Evolutionary conservation across 2,113 vertebrate species (phyloP).

Genomic region (Amazona vittata): DNA sequence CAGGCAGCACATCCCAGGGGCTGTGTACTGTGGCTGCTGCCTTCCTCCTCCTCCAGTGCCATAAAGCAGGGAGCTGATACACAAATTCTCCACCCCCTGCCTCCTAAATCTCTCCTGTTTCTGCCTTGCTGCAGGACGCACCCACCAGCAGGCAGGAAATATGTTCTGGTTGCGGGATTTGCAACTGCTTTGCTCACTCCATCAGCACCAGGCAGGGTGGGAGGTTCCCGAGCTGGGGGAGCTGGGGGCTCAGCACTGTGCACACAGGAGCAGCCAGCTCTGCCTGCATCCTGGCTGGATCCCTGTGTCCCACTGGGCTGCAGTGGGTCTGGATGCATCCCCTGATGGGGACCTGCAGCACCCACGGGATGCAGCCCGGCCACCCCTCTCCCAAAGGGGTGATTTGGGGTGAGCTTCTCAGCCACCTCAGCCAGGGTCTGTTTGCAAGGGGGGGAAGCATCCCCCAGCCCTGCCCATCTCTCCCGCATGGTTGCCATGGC

Average conservation of each 20-base stretch:
- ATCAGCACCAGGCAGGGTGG: rapidly evolving
- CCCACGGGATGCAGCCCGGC: not conserved
- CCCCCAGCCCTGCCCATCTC: not conserved
- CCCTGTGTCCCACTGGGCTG: not conserved
- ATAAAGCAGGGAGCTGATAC: not conserved
- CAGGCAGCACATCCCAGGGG: rapidly evolving
- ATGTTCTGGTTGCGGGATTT: not conserved
- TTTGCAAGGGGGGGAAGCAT: not conserved
- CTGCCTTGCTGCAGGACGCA: not conserved
- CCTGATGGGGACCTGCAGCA: too few relatives aligned
- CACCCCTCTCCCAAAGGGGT: not conserved
- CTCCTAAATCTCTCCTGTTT: not conserved
- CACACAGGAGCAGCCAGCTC: not conserved
- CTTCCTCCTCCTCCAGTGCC: not conserved
- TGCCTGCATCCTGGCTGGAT: not conserved
- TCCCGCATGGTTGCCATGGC: slow-evolving; percentile 37
- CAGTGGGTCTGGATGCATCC: rapidly evolving
- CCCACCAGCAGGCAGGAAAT: not conserved
- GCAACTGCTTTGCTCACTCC: not conserved
- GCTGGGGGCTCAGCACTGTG: not conserved
- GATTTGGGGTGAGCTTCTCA: not conserved
- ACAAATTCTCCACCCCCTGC: not conserved
- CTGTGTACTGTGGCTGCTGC: rapidly evolving
- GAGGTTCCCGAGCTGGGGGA: not conserved
- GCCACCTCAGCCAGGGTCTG: rapidly evolving